Base-by-base conservation (phyloP, 2,797 vertebrate genomes). In the Danio tinwini region DNA sequence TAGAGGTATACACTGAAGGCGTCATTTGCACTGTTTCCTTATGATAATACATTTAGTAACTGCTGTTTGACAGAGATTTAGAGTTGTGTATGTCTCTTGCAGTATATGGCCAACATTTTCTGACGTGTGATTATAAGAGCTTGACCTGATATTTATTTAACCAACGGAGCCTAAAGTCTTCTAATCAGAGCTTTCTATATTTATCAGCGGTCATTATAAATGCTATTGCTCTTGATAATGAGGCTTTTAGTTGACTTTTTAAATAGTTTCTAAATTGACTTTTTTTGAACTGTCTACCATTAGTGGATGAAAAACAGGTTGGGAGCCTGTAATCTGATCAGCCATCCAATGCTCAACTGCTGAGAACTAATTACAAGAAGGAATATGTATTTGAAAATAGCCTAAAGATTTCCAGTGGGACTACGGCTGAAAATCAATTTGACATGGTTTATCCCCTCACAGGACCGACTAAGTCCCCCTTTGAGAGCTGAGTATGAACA, bases 381-480 rank as follows among this genome's bases (percentile, higher is more conserved):
- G 68, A 63, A 55, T 63, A 29, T 78, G 65, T 72, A 45, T 72
- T 73, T 80, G 19, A 80, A 73, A 80, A 80, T 55, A 80, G 58
- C 59, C 68, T 65, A 5, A n/a, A 64, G 69, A 73, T 80, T 64
- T 73, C 77, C 59, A 16, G 14, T 17, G 59, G 17, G 59, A 80
- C 19, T 19, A 12, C 39, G 61, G 76, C 40, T 19, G 78, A 72
- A 29, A 64, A 69, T 52, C 70, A 79, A 58, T 82, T 62, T 78
- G 75, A 67, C 53, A 19, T 74, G 11, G 59, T 63, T 65, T 70
- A 44, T 83, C 45, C 40, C 45, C 64, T 76, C 45, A 64, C 77
- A 73, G 50, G 29, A 29, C 29, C 29, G 3, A 39, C 19, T 13
- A n/a, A 39, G 29, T 40, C 12, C 19, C 67, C 19, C 21, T 72